phyloP scores from a whole-genome alignment of 2,113 vertebrate species.

The Chinchilla lanigera region DNA sequence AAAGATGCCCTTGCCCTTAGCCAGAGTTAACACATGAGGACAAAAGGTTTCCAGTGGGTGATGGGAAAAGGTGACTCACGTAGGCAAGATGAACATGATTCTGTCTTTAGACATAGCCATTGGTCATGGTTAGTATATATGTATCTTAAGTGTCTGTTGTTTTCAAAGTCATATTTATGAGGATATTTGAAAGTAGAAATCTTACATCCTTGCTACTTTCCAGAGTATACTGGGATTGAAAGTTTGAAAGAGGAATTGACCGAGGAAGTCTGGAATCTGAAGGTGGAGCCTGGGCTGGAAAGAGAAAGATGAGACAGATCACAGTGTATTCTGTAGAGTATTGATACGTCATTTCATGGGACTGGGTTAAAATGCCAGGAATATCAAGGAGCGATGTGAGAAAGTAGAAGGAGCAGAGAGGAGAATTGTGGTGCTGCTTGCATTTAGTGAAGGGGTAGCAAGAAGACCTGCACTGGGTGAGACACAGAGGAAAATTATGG shows the following conservation, averaged over 20 bases:
- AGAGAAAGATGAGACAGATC: not conserved
- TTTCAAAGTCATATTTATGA: not conserved
- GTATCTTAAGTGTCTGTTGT: not conserved
- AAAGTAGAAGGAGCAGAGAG: not conserved
- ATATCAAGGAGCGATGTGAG: not conserved
- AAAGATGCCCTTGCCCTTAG: not conserved
- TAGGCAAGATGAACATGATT: not conserved
- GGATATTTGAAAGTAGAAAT: not conserved
- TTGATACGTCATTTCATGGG: not conserved
- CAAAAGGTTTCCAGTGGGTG: not conserved
- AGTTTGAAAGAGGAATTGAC: not conserved
- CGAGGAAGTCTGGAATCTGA: not conserved
- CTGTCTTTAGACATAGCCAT: not conserved
- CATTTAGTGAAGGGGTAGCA: not conserved
- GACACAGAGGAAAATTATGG: not conserved
- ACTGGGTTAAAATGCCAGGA: not conserved
- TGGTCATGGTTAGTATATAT: not conserved
- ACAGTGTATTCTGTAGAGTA: not conserved
- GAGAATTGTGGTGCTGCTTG: not conserved
- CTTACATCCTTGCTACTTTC: not conserved
- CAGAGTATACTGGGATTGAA: not conserved
- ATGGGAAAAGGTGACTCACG: not conserved
- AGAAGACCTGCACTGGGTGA: not conserved
- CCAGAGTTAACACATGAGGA: not conserved
- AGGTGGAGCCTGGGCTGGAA: not conserved